Percentiles rank a stretch among this genome's conserved stretches.
Conservation (phyloP, 1,140 invertebrate genomes). For the Drosophila fuyamai region DNA sequence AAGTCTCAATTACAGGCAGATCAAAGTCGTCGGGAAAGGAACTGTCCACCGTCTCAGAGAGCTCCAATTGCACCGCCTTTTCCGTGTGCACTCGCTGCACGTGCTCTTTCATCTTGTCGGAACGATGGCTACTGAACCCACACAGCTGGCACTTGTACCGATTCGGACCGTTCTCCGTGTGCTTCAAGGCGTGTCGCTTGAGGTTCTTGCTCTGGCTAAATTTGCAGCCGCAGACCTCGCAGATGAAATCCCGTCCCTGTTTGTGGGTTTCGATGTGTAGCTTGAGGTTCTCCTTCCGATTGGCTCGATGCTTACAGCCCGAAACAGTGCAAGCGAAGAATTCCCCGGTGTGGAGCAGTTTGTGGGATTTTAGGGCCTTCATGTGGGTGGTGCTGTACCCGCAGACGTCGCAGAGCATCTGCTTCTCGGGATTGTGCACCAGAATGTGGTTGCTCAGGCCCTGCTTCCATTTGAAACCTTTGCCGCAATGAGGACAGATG, state of each 20-base stretch:
- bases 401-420: slow-evolving; percentile 88
- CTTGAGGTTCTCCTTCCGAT: slow-evolving; percentile 86
- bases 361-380: slow-evolving; percentile 87
- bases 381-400: slow-evolving; percentile 87
- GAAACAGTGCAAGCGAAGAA: slow-evolving; percentile 86
- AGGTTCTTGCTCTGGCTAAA: slow-evolving; percentile 86
- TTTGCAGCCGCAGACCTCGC: slow-evolving; percentile 85
- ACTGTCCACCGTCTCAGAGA: slow-evolving; percentile 77
- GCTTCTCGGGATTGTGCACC: slow-evolving; percentile 86
- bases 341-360: slow-evolving; percentile 86
- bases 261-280: slow-evolving; percentile 86
- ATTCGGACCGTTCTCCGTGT: slow-evolving; percentile 70
- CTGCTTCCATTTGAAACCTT: slow-evolving; percentile 88
- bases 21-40: slow-evolving; percentile 74
- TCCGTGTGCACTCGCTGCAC: slow-evolving; percentile 84
- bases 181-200: slow-evolving; percentile 85
- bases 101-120: slow-evolving; percentile 87
- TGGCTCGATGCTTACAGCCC: slow-evolving; percentile 85
- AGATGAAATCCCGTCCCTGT: slow-evolving; percentile 86
- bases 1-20: slow-evolving; percentile 50
- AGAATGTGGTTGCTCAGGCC: slow-evolving; percentile 87
- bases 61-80: slow-evolving; percentile 80
- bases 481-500: slow-evolving; percentile 86
- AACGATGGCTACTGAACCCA: slow-evolving; percentile 85
- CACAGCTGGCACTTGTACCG: slow-evolving; percentile 85